Conservation (phyloP, 2,797 vertebrate genomes). For the Megalops cyprinoides region DNA sequence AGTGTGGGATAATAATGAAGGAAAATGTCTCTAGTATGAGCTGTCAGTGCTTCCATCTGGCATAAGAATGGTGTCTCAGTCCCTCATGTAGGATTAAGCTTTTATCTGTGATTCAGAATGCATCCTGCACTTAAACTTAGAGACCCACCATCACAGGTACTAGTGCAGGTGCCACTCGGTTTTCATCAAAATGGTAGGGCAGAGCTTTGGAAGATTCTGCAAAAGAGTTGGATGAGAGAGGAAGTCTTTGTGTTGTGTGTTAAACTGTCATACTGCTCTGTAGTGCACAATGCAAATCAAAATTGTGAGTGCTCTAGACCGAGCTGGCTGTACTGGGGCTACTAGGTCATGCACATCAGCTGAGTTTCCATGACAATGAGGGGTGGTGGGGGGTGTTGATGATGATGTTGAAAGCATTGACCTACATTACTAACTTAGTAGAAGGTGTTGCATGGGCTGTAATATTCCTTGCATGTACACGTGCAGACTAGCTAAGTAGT, state of each 20-base stretch:
- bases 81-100: too few species aligned
- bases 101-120: too few species aligned
- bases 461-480: background rate
- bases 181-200: background rate
- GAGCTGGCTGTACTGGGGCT: background rate
- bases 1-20: too few species aligned
- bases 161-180: too few species aligned
- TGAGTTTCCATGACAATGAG: background rate
- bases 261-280: background rate
- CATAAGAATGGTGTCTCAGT: too few species aligned
- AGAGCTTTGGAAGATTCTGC: background rate
- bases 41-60: too few species aligned
- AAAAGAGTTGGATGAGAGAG: background rate
- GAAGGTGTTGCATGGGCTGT: too few species aligned
- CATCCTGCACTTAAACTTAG: too few species aligned
- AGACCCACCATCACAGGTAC: too few species aligned
- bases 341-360: background rate
- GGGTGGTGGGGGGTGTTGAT: background rate
- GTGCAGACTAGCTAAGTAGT: background rate
- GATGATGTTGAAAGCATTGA: background rate
- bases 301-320: background rate
- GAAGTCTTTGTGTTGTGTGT: background rate
- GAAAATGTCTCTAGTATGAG: too few species aligned
- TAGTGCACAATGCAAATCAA: background rate
- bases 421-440: background rate